Conservation (phyloP, 2,113 vertebrate species). For the Cricetomys ansorgei region DNA sequence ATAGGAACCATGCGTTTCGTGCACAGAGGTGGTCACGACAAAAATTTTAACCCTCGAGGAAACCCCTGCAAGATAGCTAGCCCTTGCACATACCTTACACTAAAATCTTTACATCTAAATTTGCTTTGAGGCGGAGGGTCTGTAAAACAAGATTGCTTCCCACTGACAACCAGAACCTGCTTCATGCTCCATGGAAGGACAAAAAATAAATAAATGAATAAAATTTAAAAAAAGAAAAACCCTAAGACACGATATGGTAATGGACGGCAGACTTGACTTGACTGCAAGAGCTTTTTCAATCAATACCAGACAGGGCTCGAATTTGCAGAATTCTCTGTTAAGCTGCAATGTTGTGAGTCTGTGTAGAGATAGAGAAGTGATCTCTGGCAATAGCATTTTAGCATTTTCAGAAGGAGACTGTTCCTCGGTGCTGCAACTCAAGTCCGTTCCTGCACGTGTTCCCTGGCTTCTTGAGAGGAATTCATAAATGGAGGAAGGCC, state of each 20-base stretch:
- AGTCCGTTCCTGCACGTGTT: background rate
- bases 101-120: background rate
- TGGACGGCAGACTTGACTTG: background rate
- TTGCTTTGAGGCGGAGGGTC: background rate
- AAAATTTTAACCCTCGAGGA: background rate
- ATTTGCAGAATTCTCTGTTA: background rate
- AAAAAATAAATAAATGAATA: fast-evolving
- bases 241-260: background rate
- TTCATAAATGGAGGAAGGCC: background rate
- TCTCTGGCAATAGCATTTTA: background rate
- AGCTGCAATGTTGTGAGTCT: no score
- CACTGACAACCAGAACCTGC: background rate
- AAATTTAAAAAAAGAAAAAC: background rate
- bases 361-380: background rate
- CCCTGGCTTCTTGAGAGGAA: background rate
- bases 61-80: background rate
- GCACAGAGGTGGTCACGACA: background rate
- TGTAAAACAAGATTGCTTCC: background rate
- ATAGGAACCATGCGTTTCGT: background rate
- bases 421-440: background rate
- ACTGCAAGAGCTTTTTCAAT: no score
- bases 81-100: background rate
- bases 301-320: background rate
- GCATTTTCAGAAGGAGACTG: background rate
- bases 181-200: background rate